Percentiles rank a stretch among this genome's conserved stretches.
Conservation (phyloP, 2,888 invertebrate genomes). For the Mechanitis messenoides region DNA sequence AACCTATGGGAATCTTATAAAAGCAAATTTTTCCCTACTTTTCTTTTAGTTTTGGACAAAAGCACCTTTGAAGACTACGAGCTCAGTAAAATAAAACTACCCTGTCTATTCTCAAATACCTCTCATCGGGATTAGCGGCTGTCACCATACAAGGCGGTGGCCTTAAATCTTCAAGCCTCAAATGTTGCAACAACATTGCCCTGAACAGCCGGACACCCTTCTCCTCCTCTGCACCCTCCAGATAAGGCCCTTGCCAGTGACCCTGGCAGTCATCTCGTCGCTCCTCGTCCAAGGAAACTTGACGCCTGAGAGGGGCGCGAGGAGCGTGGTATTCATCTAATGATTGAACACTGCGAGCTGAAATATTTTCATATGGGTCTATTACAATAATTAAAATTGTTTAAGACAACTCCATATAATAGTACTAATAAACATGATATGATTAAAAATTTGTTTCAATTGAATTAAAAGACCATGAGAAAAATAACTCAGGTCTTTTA, state of each 20-base stretch:
- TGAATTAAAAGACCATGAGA: neutral
- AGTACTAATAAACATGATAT: too few relatives aligned
- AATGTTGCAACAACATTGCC: conserved; percentile 62
- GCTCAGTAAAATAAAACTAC: too few relatives aligned
- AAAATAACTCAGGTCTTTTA: neutral
- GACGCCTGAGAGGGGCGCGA: conserved; percentile 63
- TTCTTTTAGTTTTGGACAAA: neutral
- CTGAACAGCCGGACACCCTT: conserved; percentile 69
- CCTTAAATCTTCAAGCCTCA: conserved; percentile 61
- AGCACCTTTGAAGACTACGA: neutral
- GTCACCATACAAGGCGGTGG: conserved; percentile 63
- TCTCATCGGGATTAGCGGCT: conserved; percentile 61
- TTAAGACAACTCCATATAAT: too few relatives aligned
- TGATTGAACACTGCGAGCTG: conserved; percentile 66
- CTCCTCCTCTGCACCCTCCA: conserved; percentile 68
- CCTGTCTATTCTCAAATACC: conserved; percentile 36
- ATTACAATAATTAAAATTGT: too few relatives aligned
- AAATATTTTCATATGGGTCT: conserved; percentile 13
- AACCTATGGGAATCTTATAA: neutral
- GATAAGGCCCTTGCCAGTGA: conserved; percentile 62
- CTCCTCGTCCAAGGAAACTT: conserved; percentile 70
- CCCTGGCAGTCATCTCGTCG: conserved; percentile 69
- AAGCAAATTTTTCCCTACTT: neutral
- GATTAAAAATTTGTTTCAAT: neutral
- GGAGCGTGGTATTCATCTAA: conserved; percentile 66